Conservation (phyloP, 2,113 vertebrate species). For the Psephotus haematonotus region DNA sequence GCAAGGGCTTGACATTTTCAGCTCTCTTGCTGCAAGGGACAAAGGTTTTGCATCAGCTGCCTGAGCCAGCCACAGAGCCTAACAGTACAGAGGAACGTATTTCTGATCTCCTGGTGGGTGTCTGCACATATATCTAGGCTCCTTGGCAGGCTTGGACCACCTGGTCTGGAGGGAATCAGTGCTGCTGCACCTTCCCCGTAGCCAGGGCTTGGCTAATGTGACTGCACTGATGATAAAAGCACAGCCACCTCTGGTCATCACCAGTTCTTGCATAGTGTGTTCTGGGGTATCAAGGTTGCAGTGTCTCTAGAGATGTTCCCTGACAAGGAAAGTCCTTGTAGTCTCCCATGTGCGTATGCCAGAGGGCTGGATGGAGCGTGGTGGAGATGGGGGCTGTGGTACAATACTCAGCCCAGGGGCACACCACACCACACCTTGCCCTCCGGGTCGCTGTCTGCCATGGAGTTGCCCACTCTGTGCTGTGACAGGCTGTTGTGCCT, state of each 20-base stretch:
- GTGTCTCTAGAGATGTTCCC: not conserved
- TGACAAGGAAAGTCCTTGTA: not conserved
- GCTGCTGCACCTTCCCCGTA: not conserved
- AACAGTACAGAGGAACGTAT: not conserved
- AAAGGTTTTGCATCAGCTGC: not conserved
- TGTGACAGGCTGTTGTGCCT: not conserved
- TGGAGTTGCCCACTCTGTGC: not conserved
- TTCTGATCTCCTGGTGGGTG: not conserved
- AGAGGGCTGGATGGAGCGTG: rapidly evolving
- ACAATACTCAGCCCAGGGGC: not conserved
- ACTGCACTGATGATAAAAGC: not conserved
- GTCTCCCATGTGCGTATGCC: rapidly evolving
- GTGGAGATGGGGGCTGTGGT: not conserved
- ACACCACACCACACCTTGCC: not conserved
- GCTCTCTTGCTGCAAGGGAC: not conserved
- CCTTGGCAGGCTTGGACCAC: not conserved
- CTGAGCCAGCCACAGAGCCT: not conserved
- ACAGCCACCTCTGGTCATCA: not conserved
- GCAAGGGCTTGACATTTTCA: not conserved
- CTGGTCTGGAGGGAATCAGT: not conserved
- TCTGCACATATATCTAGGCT: not conserved
- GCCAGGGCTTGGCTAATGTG: not conserved
- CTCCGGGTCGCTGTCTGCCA: rapidly evolving
- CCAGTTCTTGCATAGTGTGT: not conserved
- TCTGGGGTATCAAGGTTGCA: not conserved